These are phyloP conservation scores for Ascaphus truei DNA, from an alignment of 2,113 vertebrate species.

Conservation along the genomic window DNA sequence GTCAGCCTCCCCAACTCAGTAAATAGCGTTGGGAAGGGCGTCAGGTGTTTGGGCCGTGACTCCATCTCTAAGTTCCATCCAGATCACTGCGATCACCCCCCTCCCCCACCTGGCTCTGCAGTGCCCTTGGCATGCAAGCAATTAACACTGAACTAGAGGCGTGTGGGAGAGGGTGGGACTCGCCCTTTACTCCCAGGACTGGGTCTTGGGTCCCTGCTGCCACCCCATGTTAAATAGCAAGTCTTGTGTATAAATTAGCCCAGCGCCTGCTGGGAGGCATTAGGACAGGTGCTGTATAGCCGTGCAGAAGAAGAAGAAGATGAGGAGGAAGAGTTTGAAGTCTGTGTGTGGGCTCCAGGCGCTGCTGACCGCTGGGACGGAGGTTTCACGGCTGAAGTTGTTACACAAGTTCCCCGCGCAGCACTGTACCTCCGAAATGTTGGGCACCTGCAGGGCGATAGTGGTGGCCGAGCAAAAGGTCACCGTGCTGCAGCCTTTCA, in stretches of 20 bases:
- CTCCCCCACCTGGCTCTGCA: too few relatives aligned
- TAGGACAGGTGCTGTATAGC: background rate
- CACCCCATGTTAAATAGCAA: background rate
- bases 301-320: background rate
- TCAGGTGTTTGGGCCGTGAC: too few relatives aligned
- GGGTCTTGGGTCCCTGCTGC: background rate
- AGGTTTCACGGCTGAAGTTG: background rate
- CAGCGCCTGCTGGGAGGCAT: background rate
- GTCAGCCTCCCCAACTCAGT: too few relatives aligned
- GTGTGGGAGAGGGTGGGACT: too few relatives aligned
- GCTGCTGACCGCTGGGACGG: background rate
- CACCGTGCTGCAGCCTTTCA: conserved; percentile 20
- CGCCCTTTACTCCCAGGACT: background rate
- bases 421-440: conserved; percentile 3
- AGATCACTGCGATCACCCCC: too few relatives aligned
- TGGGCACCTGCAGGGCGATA: background rate
- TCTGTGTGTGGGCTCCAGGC: background rate
- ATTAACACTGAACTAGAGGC: background rate
- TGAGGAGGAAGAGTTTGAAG: background rate
- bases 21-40: too few relatives aligned
- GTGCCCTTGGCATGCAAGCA: background rate
- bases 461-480: conserved; percentile 5
- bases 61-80: too few relatives aligned
- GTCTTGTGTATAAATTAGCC: background rate
- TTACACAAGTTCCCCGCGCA: conserved; percentile 12